A percentile compares a stretch with the other conserved stretches of the same genome.
phyloP scores from a whole-genome alignment of 2,888 invertebrate genomes.

The Creontiades dilutus region DNA sequence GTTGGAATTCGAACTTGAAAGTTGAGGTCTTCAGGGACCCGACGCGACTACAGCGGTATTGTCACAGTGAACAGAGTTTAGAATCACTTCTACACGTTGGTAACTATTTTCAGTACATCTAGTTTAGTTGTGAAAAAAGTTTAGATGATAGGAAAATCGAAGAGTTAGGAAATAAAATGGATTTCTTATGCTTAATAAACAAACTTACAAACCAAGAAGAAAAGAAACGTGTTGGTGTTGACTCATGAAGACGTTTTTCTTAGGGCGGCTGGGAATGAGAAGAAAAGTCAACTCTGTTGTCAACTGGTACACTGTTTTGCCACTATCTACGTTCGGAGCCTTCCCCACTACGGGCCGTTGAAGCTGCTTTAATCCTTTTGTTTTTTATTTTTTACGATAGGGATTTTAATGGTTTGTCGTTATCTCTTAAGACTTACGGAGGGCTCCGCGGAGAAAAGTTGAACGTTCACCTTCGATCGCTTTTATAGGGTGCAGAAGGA shows the following conservation, averaged over 20 bases:
- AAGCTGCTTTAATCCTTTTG: neutral
- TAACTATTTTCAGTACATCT: neutral
- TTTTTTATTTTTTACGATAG: slow-evolving; percentile 23
- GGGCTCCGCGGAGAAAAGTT: neutral
- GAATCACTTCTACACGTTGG: neutral
- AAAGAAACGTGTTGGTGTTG: slow-evolving; percentile 58
- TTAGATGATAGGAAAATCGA: neutral
- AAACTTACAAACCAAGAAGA: slow-evolving; percentile 69
- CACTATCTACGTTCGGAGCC: neutral
- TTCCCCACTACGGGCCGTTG: neutral
- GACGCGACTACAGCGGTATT: too few relatives aligned
- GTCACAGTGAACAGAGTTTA: neutral
- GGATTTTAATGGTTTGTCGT: slow-evolving; percentile 29
- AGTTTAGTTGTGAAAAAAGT: neutral
- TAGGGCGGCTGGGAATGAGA: neutral
- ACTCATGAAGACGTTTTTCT: slow-evolving; percentile 50
- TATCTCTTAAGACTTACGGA: neutral
- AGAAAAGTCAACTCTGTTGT: slow-evolving; percentile 41
- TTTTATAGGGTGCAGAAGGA: neutral
- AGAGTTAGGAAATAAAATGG: neutral
- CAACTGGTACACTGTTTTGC: slow-evolving; percentile 48
- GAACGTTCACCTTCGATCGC: neutral
- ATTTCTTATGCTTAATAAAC: neutral
- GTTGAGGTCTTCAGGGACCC: too few relatives aligned
- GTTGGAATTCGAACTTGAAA: too few relatives aligned